Percentiles rank a stretch among this genome's conserved stretches.
Evolutionary conservation across 2,888 invertebrate species (phyloP).

Genomic region (Vesta saturnalis): DNA sequence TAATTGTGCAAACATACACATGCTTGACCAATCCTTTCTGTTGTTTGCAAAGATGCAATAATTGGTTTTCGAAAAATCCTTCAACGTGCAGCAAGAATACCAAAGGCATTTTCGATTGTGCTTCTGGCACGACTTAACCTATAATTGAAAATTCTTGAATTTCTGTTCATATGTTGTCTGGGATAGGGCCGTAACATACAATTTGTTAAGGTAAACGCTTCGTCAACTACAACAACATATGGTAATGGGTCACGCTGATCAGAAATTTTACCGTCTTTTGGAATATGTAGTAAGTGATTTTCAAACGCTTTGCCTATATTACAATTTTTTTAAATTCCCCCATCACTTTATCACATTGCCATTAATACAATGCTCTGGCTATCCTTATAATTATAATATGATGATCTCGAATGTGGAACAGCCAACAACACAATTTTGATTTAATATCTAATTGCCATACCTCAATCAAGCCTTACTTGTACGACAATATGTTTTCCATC

Average conservation of each 20-base stretch:
- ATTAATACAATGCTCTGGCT: no score
- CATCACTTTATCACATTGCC: no score
- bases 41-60: not conserved
- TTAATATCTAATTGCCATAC: no score
- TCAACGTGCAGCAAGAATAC: no score
- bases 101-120: no score
- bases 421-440: not conserved
- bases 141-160: constrained; percentile 8
- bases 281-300: not conserved
- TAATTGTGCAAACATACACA: not conserved
- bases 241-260: constrained; percentile 20
- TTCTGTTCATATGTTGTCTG: no score
- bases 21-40: not conserved
- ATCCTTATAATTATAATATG: no score
- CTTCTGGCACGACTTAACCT: not conserved
- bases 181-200: no score
- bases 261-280: not conserved
- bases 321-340: constrained; percentile 27
- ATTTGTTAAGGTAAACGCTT: constrained; percentile 24
- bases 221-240: constrained; percentile 36
- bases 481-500: constrained; percentile 38
- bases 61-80: not conserved
- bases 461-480: constrained; percentile 4
- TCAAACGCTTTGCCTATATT: constrained; percentile 26
- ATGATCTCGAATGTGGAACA: not conserved